Percentiles rank a stretch among this genome's conserved stretches.
Conservation (phyloP, 2,797 vertebrate species). For the Pitangus sulphuratus region DNA sequence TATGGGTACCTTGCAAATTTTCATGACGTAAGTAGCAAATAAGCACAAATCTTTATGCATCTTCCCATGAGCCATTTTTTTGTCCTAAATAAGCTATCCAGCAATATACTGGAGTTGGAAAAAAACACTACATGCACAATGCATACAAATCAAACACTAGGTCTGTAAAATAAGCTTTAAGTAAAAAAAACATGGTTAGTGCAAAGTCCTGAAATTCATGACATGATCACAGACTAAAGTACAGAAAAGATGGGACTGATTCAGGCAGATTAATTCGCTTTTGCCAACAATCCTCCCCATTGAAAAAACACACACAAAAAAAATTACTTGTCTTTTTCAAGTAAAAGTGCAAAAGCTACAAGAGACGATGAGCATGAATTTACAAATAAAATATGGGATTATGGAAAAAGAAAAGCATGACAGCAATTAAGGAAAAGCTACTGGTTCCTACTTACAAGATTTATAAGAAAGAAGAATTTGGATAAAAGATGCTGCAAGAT, state of each 20-base stretch:
- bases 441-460: constrained; percentile 99
- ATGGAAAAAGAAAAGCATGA: constrained; percentile 86
- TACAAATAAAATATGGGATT: constrained; percentile 79
- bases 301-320: constrained; percentile 82
- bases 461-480: constrained; percentile 99
- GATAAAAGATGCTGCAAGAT: constrained; percentile 99
- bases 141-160: constrained; percentile 86
- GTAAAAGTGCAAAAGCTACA: constrained; percentile 86
- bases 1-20: constrained; percentile 48
- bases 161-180: constrained; percentile 83
- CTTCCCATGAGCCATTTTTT: constrained; percentile 86
- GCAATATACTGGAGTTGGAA: constrained; percentile 75
- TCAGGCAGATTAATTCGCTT: constrained; percentile 84
- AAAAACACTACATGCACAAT: constrained; percentile 84
- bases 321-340: constrained; percentile 80
- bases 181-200: constrained; percentile 82
- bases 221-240: constrained; percentile 83
- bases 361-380: constrained; percentile 81
- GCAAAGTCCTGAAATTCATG: constrained; percentile 85
- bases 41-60: constrained; percentile 83
- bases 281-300: constrained; percentile 86
- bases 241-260: constrained; percentile 85
- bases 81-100: constrained; percentile 77
- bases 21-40: constrained; percentile 56
- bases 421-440: constrained; percentile 93